Evolutionary conservation across 2,113 vertebrate species (phyloP), one percentile per base, ranked within the genome.

Genomic region (Amia ocellicauda): DNA sequence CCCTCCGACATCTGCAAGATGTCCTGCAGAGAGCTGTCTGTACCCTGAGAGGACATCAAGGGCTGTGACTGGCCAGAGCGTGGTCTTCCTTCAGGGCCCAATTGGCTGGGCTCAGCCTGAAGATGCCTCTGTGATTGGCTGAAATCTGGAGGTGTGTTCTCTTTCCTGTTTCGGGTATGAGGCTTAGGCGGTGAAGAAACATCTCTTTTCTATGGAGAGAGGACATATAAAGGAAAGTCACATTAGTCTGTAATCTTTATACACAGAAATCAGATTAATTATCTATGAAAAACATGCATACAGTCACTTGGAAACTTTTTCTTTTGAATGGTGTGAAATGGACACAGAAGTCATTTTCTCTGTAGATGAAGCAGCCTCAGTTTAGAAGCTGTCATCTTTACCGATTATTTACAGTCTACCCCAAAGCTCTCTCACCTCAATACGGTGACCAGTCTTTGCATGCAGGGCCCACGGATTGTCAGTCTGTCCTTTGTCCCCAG

Each of bases 1-100:
- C 20, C 76, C 49, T 93, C 91, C 49, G 87, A 69, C 19, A 84
- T 69, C 62, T 83, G 84, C 90, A 93, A 94, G 40, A 89, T 68
- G 41, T 86, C 85, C 60, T 86, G 90, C 51, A 91, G 83, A 9
- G 88, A 90, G 0, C 59, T 61, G 47, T 71, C 73, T 0, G 69
- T 78, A 17, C 73, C 69, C 17, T 83, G 72, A 0, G 89, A 87
- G 14, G 83, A 86, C n/a, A 76, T 41, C 2, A 52, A 53, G 27
- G 27, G 69, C 26, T 56, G 52, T 16, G 72, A 50, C 22, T 69
- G 62, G 54, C 69, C 74, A 9, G 60, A 58, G 24, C 11, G n/a
- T 8, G 17, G n/a, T 43, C 67, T 55, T 17, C 17, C 40, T 42
- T 36, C 58, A 9, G 57, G 27, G 16, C 28, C 22, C 16, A n/a